Evolutionary conservation across 35 echinoderm and acorn worm species (phyloP), one percentile per base, ranked within the genome.

Genomic region (Eucidaris tribuloides): DNA sequence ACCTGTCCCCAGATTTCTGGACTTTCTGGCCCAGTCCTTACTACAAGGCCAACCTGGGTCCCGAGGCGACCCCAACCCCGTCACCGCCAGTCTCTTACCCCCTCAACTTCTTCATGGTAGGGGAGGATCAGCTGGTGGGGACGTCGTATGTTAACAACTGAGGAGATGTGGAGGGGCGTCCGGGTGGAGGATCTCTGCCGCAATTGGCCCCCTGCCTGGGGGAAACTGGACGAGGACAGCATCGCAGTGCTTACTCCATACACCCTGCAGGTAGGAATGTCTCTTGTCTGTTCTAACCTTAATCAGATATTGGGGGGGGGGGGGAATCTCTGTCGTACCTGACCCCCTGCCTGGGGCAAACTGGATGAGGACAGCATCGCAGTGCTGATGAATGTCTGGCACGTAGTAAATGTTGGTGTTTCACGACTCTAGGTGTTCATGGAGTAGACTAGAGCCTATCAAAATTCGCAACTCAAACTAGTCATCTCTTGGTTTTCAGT

Each of bases 121-220:
- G 95, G 5, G 62, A 81, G 82, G 90, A 93, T 19, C 77, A 55
- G 28, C 7, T 42, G 30, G 35, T 85, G 3, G 90, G 86, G 62
- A 44, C 77, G 29, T 98, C 95, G 19, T 98, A 93, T 55, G 50
- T 83, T 3, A 98, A 98, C 80, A 28, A 20, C 37, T 38, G n/a
- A 64, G 30, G 95, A 98, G 88, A 86, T 98, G 84, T 31, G 58
- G 58, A 35, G 15, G 64, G 45, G 78, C 29, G 14, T 64, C 52
- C 44, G 72, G 63, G 85, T 91, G 15, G 79, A 92, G 22, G 74
- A 84, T 30, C 64, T 97, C 46, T 45, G 30, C 46, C 58, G 70
- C 5, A 88, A 86, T 22, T 97, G 94, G 94, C 94, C 94, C 2
- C 57, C 55, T 25, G 80, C 83, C 18, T 92, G 89, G 89, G 89